These are phyloP conservation scores for Tricholaema leucomelas DNA, from an alignment of 2,113 vertebrate genomes.

Conservation along the genomic window DNA sequence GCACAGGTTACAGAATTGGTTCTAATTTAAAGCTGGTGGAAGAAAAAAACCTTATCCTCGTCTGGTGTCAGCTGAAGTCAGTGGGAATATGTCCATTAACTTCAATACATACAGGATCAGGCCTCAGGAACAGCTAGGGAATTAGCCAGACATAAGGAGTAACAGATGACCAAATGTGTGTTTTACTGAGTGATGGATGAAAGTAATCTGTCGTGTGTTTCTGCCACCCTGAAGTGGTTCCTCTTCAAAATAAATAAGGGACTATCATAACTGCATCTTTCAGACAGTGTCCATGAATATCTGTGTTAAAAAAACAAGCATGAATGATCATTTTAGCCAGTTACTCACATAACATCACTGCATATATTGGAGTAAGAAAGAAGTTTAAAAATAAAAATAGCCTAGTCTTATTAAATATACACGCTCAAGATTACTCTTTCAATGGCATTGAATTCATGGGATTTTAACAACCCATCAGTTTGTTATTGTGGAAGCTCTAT, in stretches of 20 bases:
- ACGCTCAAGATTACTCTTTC: not conserved
- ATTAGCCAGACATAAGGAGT: not conserved
- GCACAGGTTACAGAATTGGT: not conserved
- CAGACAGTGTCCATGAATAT: not conserved
- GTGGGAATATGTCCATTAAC: not conserved
- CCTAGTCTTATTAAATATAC: not conserved
- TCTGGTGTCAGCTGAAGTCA: not conserved
- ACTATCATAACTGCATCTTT: not conserved
- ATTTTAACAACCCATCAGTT: not conserved
- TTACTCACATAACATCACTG: not conserved
- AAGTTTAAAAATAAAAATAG: not conserved
- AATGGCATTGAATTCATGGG: not conserved
- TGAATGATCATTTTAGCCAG: not conserved
- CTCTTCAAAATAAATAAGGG: not conserved
- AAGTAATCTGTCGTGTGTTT: constrained; percentile 12
- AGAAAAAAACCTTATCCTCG: not conserved
- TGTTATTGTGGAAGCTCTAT: not conserved
- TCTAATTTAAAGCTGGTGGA: not conserved
- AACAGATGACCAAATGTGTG: not conserved
- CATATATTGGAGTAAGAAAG: not conserved
- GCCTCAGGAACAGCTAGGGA: not conserved
- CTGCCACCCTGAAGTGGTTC: not conserved
- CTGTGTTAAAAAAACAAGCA: not conserved
- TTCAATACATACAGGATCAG: not conserved
- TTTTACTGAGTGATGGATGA: not conserved